Base-by-base conservation (phyloP, 2,888 invertebrate species). In the Drosophila mimica region DNA sequence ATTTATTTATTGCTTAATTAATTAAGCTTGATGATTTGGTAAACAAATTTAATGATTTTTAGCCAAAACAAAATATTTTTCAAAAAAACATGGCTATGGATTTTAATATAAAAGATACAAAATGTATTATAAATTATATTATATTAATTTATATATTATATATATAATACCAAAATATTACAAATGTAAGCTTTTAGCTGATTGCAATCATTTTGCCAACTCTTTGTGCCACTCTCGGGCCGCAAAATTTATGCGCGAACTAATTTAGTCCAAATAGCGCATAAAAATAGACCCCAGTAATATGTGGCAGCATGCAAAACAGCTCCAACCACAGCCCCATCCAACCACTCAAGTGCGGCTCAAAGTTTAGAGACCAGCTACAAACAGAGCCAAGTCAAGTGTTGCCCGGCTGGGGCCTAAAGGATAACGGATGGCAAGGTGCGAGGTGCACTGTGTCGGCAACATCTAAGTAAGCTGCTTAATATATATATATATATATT, bases 191-290 rank as follows among this genome's bases (percentile, higher is more conserved):
- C 25, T 4, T 25, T 8, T 15, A 46, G 25, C 25, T 25, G 46
- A 28, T 46, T 15, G 25, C 15, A 46, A 46, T 25, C 4, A 15
- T 28, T 51, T 59, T 30, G 54, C 48, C 61, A 84, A 84, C 64
- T 71, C 11, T 49, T 71, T 30, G 15, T 57, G 38, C 70, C 33
- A 30, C 68, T 70, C 81, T 59, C 74, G 68, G n/a, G 43, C 38
- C 25, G 36, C 56, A 68, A 81, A 80, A 84, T 83, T 83, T 84
- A 86, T 84, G 82, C 82, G 76, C 84, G 58, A 84, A 82, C 84
- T 86, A 83, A 84, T 84, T 84, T 82, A 53, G 75, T 68, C 58
- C 70, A 60, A 75, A 70, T 83, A 75, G 74, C 59, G 81, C 58
- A 74, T 70, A 77, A 82, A 82, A 82, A 82, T 82, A 82, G 82